These are phyloP conservation scores for Panthera tigris DNA, from an alignment of 2,113 vertebrate species.

Conservation along the genomic window DNA sequence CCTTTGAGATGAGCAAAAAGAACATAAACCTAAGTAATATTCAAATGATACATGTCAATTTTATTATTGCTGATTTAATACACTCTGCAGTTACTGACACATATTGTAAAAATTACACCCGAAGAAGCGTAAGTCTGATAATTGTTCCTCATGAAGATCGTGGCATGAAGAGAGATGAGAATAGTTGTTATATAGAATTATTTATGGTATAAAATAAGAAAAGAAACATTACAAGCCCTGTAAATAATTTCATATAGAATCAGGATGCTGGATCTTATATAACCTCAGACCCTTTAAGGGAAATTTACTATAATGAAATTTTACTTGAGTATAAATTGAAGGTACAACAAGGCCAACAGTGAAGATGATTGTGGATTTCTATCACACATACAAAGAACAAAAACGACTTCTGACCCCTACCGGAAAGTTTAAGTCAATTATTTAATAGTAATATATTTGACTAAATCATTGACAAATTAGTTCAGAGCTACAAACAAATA, in stretches of 20 bases:
- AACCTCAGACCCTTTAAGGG: not conserved
- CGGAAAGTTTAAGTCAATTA: not conserved
- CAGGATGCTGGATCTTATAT: not conserved
- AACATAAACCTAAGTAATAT: not conserved
- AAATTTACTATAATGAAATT: slow-evolving; percentile 24
- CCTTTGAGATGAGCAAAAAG: not conserved
- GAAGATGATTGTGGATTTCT: not conserved
- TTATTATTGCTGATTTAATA: slow-evolving; percentile 5
- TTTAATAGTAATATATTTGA: not conserved
- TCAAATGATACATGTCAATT: not conserved
- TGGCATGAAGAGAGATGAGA: not conserved
- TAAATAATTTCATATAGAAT: not conserved
- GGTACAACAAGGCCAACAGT: not conserved
- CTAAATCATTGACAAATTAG: not conserved
- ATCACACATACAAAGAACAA: not conserved
- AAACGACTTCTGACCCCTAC: not conserved
- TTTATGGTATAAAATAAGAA: not conserved
- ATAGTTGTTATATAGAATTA: not conserved
- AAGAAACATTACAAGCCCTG: not conserved
- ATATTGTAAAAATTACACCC: not conserved
- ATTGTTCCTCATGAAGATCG: not conserved
- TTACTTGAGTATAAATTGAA: not conserved
- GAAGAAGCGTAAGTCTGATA: not conserved
- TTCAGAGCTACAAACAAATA: not conserved
- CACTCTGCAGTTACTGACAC: not conserved